Percentiles rank a stretch among this genome's conserved stretches.
Evolutionary conservation across 2,888 invertebrate species (phyloP).

Genomic region (Lumbricus terrestris): DNA sequence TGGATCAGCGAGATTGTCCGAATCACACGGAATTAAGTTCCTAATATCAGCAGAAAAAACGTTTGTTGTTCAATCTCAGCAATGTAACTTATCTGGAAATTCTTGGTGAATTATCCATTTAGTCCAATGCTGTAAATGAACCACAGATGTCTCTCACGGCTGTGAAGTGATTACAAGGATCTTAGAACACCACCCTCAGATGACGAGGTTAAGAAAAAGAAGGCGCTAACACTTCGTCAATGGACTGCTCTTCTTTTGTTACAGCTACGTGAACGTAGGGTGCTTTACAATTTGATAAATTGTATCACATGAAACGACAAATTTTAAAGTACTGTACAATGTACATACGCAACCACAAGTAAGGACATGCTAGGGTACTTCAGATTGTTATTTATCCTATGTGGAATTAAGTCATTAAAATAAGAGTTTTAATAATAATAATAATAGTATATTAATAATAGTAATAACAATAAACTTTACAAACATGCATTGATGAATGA

Average conservation of each 20-base stretch:
- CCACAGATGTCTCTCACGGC: neutral
- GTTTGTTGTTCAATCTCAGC: neutral
- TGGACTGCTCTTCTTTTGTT: too few relatives aligned
- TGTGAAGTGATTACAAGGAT: neutral
- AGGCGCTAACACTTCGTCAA: too few relatives aligned
- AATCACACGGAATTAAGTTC: constrained; percentile 47
- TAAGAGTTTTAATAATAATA: too few relatives aligned
- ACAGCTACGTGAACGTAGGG: too few relatives aligned
- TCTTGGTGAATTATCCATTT: neutral
- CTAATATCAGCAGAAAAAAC: neutral
- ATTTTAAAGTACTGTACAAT: too few relatives aligned
- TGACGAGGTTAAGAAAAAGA: too few relatives aligned
- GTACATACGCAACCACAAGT: too few relatives aligned
- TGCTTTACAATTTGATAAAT: neutral
- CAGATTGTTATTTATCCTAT: too few relatives aligned
- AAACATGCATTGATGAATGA: constrained; percentile 86
- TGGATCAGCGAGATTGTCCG: constrained; percentile 53
- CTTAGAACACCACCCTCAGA: neutral
- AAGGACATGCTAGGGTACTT: too few relatives aligned
- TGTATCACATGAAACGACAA: neutral
- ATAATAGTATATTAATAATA: too few relatives aligned
- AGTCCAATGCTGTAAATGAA: neutral
- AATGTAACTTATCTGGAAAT: neutral
- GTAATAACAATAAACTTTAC: constrained; percentile 55
- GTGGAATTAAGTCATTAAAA: too few relatives aligned